Evolutionary conservation across 2,797 vertebrate species (phyloP), one percentile per base, ranked within the genome.

Genomic region (Choloepus didactylus): DNA sequence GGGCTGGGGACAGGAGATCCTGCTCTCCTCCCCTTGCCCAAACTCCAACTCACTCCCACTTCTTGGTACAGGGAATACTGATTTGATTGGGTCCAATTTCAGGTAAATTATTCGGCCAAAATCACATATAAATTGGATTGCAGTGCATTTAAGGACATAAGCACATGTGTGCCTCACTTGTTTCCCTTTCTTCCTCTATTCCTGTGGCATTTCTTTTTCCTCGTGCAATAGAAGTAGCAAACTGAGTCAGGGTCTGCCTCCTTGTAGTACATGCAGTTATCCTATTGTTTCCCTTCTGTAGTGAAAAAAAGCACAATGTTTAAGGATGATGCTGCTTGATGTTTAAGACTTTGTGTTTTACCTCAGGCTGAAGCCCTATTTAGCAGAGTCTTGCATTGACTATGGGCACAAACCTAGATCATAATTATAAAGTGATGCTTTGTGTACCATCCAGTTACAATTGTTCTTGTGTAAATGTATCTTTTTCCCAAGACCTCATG

Each of bases 401-500:
- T 87, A 18, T 56, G 29, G 11, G 3, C 25, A 59, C 2, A 49
- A 79, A 8, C 0, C 10, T 60, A 90, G n/a, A 19, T 70, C 27
- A 56, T 79, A 56, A 87, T 75, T 76, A 64, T 35, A 75, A 91
- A 86, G 6, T 56, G 4, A 64, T n/a, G 11, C 0, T 10, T 49
- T 89, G 1, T 83, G 89, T 89, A 46, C 66, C 11, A 77, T 35
- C 72, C 11, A 76, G 31, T 95, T 93, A 16, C 18, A 0, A 46
- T 94, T 93, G 60, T 62, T 72, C 41, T 77, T 80, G 3, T 60
- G 18, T 76, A 54, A 89, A 90, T 81, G 25, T 38, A 87, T 31
- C 9, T 75, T 66, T 76, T 59, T 3, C 44, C 21, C 18, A 54
- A 66, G 59, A 87, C 72, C 70, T 88, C 21, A 44, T 51, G 19